phyloP scores from a whole-genome alignment of 2,888 invertebrate genomes.

The Trichacis sp. region DNA sequence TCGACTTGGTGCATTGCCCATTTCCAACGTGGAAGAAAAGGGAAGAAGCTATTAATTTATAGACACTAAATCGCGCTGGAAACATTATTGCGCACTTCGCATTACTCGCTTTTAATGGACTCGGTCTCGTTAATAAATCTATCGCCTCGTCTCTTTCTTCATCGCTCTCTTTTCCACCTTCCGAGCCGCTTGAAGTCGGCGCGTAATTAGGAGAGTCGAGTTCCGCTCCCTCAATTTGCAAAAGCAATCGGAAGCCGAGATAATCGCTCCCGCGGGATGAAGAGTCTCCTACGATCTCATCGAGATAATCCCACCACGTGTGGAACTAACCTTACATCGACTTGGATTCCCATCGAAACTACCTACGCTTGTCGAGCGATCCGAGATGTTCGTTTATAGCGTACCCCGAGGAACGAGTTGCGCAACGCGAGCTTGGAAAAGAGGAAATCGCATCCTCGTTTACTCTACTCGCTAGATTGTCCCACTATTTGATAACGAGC shows the following conservation, averaged over 20 bases:
- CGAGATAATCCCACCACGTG: constrained; percentile 39
- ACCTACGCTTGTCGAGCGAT: neutral
- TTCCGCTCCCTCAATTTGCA: constrained; percentile 42
- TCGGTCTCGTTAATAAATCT: constrained; percentile 20
- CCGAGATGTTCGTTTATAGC: neutral
- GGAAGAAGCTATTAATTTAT: constrained; percentile 9
- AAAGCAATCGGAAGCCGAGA: constrained; percentile 38
- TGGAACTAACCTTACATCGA: neutral
- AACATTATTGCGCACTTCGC: constrained; percentile 11
- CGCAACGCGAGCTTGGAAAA: neutral
- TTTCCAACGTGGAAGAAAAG: neutral
- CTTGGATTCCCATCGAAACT: neutral
- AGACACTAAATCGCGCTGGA: constrained; percentile 4
- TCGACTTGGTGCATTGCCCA: too few species aligned
- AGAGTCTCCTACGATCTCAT: constrained; percentile 30
- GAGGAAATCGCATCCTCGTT: constrained; percentile 39
- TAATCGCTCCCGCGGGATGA: constrained; percentile 44
- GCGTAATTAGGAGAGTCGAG: constrained; percentile 37
- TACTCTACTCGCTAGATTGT: constrained; percentile 23
- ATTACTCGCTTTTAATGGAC: constrained; percentile 14
- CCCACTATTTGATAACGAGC: constrained; percentile 30
- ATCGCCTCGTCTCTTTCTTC: constrained; percentile 32
- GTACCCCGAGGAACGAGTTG: neutral
- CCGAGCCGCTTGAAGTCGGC: constrained; percentile 16
- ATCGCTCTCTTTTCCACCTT: constrained; percentile 5